Evolutionary conservation across 2,113 vertebrate species (phyloP).

Genomic region (Platichthys stellatus): DNA sequence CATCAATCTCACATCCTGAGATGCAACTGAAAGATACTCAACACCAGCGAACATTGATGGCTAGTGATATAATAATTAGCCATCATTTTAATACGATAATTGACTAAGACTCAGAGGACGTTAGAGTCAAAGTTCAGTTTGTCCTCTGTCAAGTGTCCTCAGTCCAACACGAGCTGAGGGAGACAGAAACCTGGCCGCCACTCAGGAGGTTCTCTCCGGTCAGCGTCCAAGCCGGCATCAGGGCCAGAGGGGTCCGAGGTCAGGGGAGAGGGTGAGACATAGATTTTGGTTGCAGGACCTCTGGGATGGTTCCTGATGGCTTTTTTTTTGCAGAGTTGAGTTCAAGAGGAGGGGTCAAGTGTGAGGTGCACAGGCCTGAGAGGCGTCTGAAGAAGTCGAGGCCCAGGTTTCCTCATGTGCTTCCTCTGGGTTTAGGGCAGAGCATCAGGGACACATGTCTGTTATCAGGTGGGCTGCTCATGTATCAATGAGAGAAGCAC

Average conservation of each 20-base stretch:
- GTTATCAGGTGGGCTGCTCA: not conserved
- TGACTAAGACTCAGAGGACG: conserved; percentile 5
- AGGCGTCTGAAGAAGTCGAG: not conserved
- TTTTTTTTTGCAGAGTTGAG: conserved; percentile 67
- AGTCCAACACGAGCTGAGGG: conserved; percentile 14
- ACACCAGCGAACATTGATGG: conserved; percentile 25
- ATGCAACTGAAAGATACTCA: conserved; percentile 15
- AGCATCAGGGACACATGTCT: not conserved
- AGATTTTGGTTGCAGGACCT: not conserved
- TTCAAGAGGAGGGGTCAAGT: not conserved
- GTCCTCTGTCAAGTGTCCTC: conserved; percentile 24
- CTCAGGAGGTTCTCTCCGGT: not conserved
- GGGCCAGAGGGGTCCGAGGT: conserved; percentile 10
- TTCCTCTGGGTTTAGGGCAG: not conserved
- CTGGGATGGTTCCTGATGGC: conserved; percentile 80
- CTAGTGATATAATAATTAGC: conserved; percentile 19
- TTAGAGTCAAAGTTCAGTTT: conserved; percentile 7
- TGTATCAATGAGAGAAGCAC: not conserved
- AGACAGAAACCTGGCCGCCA: not conserved
- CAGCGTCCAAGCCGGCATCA: not conserved
- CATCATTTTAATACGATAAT: conserved; percentile 7
- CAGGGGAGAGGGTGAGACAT: not conserved
- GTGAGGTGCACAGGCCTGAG: conserved; percentile 17
- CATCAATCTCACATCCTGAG: conserved; percentile 50
- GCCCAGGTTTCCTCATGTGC: not conserved